Conservation (phyloP, 2,113 vertebrate genomes). For the Cebus imitator region DNA sequence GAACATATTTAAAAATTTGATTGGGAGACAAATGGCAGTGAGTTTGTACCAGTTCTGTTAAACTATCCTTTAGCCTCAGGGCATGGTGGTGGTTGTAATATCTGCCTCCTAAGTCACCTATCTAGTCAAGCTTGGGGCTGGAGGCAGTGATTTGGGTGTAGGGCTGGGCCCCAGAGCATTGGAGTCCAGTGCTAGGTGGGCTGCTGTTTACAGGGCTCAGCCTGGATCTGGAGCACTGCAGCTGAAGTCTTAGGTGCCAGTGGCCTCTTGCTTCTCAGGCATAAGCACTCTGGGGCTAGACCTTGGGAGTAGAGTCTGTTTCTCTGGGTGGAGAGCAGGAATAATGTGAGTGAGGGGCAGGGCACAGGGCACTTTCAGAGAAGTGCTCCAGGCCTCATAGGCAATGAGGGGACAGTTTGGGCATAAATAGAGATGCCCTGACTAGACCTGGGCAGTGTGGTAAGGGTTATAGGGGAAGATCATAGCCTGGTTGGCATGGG, state of each 20-base stretch:
- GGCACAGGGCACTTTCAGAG: neutral
- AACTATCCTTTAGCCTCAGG: neutral
- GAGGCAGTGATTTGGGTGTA: neutral
- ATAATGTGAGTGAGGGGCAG: neutral
- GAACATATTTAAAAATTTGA: neutral
- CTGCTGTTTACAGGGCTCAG: neutral
- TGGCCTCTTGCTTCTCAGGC: rapidly evolving
- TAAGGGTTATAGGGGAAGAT: neutral
- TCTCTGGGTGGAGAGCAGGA: neutral
- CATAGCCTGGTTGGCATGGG: neutral
- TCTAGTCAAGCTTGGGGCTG: neutral
- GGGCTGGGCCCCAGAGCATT: neutral
- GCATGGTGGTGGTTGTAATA: neutral
- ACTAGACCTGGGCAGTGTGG: neutral
- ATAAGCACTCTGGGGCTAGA: neutral
- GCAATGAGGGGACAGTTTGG: neutral
- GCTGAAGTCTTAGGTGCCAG: rapidly evolving
- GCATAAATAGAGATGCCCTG: neutral
- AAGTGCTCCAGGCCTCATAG: neutral
- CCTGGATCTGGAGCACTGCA: neutral
- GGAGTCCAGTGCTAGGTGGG: neutral
- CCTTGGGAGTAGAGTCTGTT: neutral
- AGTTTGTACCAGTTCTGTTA: neutral
- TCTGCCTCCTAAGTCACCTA: neutral
- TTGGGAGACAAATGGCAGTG: neutral